Evolutionary conservation across 2,113 vertebrate genomes (phyloP), one percentile per base, ranked within the genome.

Genomic region (Buteo buteo): DNA sequence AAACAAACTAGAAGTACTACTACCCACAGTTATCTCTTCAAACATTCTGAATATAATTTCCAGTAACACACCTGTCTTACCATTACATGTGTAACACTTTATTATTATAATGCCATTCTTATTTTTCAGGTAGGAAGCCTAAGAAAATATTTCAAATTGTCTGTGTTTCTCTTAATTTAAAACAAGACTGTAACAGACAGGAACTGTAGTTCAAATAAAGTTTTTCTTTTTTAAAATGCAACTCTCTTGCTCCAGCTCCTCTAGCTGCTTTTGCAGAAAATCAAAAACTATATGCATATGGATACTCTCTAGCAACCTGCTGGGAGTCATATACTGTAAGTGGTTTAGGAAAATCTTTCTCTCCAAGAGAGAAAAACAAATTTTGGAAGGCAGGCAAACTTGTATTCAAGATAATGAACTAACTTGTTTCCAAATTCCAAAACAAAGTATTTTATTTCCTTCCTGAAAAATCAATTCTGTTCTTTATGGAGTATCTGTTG

Each of bases 381-480:
- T 77, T 93, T 85, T 83, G 42, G 77, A 96, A 90, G 61, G 26
- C 69, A 58, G 36, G 54, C 19, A 92, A 83, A 86, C 38, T 69
- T 78, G 69, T 86, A 82, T 22, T 42, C 55, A 58, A 94, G 80
- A 86, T 62, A 97, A 95, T 15, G 66, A 94, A 73, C 19, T 57
- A 88, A 90, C 25, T 82, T 85, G 81, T 82, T 98, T 97, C 64
- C 70, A 93, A 93, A 96, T 95, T 96, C 78, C n/a, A 44, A 95
- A 91, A 29, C 67, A 74, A 96, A 76, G 84, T n/a, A 80, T 71
- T 96, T 79, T 3, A 96, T n/a, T 94, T 91, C 57, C 32, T 96
- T 87, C 52, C 44, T 55, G 80, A 57, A 96, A 96, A 95, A 93
- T 72, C 71, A 70, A 6, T 90, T 92, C 90, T 71, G 58, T 95